phyloP scores from a whole-genome alignment of 2,888 invertebrate species.

The Chaetoderma sp. region DNA sequence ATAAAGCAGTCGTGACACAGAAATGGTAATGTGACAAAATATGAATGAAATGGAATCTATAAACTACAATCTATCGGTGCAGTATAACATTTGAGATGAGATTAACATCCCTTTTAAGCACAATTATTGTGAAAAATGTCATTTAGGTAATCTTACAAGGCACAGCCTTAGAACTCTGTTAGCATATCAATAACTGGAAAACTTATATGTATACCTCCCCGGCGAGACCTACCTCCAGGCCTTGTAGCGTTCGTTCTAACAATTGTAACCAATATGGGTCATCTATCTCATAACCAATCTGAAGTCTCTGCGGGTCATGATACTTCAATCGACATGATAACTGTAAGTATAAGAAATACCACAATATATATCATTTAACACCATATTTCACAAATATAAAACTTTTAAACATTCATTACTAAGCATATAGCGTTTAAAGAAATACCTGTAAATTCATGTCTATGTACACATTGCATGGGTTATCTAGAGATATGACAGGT shows the following conservation, averaged over 20 bases:
- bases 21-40: no score
- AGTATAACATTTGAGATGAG: not conserved
- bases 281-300: constrained; percentile 60
- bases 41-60: no score
- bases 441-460: no score
- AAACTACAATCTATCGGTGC: no score
- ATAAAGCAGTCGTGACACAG: no score
- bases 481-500: no score
- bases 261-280: constrained; percentile 75
- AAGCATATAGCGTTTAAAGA: no score
- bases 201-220: no score
- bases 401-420: not conserved
- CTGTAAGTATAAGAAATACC: constrained; percentile 37
- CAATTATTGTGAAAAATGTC: not conserved
- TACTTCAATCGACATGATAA: constrained; percentile 78
- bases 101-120: not conserved
- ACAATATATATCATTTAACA: no score
- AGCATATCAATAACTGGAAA: no score
- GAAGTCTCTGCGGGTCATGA: constrained; percentile 75
- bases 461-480: no score
- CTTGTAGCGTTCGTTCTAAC: constrained; percentile 68
- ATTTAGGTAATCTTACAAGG: not conserved
- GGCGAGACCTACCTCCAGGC: constrained; percentile 59
- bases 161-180: not conserved
- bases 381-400: not conserved